These are phyloP conservation scores for Macropis europaea DNA, from an alignment of 2,888 invertebrate species.

Conservation along the genomic window DNA sequence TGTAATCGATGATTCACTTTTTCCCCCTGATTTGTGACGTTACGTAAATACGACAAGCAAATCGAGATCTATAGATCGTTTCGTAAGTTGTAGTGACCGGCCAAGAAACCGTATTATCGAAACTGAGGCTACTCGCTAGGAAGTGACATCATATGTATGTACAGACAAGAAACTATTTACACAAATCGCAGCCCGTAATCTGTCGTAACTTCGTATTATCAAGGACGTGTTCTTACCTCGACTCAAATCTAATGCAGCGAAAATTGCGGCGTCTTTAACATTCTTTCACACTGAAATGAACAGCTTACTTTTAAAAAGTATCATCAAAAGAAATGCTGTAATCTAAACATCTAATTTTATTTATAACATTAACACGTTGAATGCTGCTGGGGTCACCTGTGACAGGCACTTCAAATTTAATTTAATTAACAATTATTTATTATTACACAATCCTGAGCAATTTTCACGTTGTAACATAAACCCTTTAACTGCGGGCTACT, in stretches of 20 bases:
- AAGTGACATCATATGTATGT: slow-evolving; percentile 6
- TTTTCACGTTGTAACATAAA: too few species aligned
- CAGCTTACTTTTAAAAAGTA: too few species aligned
- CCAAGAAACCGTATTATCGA: slow-evolving; percentile 30
- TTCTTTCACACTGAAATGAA: neutral
- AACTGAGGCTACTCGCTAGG: slow-evolving; percentile 6
- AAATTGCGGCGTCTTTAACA: neutral
- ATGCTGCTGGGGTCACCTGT: too few species aligned
- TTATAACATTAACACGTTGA: too few species aligned
- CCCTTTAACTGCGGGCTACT: too few species aligned
- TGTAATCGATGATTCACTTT: slow-evolving; percentile 68
- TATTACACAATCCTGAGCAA: too few species aligned
- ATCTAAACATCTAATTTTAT: too few species aligned
- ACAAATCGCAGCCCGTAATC: slow-evolving; percentile 5
- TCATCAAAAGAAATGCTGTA: too few species aligned
- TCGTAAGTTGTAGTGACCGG: slow-evolving; percentile 7
- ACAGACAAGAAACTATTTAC: neutral
- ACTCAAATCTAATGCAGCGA: neutral
- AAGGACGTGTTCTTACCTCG: neutral
- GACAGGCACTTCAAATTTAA: too few species aligned
- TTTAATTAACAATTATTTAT: too few species aligned
- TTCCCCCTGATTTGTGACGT: slow-evolving; percentile 43
- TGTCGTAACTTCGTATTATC: neutral
- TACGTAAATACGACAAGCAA: slow-evolving; percentile 44
- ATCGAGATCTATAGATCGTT: slow-evolving; percentile 34